Conservation (phyloP, 2,113 vertebrate species). For the Eupsittula cactorum region DNA sequence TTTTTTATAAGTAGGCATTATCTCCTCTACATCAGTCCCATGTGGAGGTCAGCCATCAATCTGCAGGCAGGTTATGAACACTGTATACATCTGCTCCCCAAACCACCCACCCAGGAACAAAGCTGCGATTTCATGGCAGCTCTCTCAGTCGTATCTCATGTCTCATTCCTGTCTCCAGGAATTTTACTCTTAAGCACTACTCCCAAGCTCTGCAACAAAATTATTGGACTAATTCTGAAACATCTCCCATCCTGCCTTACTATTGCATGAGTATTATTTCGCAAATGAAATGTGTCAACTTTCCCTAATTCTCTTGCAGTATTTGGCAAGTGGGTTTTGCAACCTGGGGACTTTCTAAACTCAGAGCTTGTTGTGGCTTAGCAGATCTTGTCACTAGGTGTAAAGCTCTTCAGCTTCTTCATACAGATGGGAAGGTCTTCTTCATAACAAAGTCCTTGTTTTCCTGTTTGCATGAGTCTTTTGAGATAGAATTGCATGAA, state of each 20-base stretch:
- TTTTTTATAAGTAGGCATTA: not conserved
- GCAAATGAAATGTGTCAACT: not conserved
- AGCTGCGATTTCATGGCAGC: not conserved
- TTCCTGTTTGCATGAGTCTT: not conserved
- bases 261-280: not conserved
- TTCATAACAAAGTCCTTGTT: not conserved
- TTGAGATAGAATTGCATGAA: not conserved
- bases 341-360: not conserved
- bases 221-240: not conserved
- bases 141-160: not conserved
- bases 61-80: not conserved
- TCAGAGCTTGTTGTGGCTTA: not conserved
- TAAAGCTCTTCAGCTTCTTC: not conserved
- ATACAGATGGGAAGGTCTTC: not conserved
- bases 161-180: not conserved
- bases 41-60: not conserved
- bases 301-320: not conserved
- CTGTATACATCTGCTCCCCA: not conserved
- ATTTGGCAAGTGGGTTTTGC: not conserved
- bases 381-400: not conserved
- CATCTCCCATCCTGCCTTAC: not conserved
- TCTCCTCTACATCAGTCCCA: not conserved
- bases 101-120: not conserved
- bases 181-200: not conserved
- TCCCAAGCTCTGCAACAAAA: not conserved